Percentiles rank a stretch among this genome's conserved stretches.
These are phyloP conservation scores for Meandrusa payeni DNA, from an alignment of 2,888 invertebrate species.

Conservation along the genomic window DNA sequence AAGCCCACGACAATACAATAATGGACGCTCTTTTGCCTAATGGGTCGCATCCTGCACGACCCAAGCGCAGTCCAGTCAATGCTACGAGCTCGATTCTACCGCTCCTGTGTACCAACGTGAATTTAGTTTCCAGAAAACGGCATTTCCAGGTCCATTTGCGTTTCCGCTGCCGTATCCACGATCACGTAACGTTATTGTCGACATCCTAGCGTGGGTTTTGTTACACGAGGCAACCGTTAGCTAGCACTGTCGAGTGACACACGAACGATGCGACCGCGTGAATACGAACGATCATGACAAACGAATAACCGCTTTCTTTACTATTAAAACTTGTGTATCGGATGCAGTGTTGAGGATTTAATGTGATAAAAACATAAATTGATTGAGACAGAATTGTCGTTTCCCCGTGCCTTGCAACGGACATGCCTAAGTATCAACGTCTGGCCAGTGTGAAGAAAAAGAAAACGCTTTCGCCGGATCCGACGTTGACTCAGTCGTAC, in stretches of 20 bases:
- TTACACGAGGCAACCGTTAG: constrained; percentile 40
- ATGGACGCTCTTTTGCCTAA: constrained; percentile 74
- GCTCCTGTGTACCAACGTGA: constrained; percentile 39
- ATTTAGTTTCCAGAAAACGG: constrained; percentile 34
- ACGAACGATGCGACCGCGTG: constrained; percentile 51
- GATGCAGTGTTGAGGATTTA: constrained; percentile 71
- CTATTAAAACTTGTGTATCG: constrained; percentile 31
- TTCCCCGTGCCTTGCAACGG: constrained; percentile 58
- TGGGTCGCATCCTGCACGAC: constrained; percentile 69
- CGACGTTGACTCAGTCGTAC: constrained; percentile 50
- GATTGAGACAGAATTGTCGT: constrained; percentile 41
- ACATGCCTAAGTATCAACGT: constrained; percentile 71
- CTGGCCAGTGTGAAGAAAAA: constrained; percentile 77
- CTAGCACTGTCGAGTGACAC: constrained; percentile 34
- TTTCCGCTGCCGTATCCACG: constrained; percentile 33
- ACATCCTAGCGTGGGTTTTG: constrained; percentile 59
- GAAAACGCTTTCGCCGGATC: constrained; percentile 56
- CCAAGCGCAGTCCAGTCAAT: constrained; percentile 72
- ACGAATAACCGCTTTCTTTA: constrained; percentile 16
- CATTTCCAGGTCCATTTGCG: constrained; percentile 28
- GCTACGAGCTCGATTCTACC: constrained; percentile 61
- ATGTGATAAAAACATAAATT: constrained; percentile 43
- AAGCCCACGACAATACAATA: constrained; percentile 78
- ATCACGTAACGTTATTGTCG: constrained; percentile 38
- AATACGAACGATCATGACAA: constrained; percentile 44